Evolutionary conservation across 2,113 vertebrate genomes (phyloP).

Genomic region (Engraulis encrasicolus): DNA sequence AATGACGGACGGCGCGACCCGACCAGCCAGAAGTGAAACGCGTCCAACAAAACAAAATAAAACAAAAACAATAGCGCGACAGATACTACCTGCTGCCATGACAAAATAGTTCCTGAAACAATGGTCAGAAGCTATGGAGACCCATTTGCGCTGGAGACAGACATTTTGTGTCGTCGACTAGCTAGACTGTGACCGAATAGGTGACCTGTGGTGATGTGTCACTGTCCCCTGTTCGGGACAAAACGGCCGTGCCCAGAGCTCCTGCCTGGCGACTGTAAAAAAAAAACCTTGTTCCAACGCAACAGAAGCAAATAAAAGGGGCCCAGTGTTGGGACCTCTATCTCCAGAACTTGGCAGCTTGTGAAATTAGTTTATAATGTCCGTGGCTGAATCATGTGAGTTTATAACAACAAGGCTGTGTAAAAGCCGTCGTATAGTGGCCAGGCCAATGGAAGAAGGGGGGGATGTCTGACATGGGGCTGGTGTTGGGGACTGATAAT

Average conservation of each 20-base stretch:
- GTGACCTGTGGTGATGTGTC: background rate
- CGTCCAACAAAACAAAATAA: background rate
- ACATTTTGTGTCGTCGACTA: constrained; percentile 4
- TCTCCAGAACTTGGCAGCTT: constrained; percentile 59
- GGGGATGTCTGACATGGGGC: constrained; percentile 6
- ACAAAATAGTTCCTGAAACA: background rate
- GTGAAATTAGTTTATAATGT: constrained; percentile 66
- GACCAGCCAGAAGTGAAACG: background rate
- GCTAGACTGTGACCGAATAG: background rate
- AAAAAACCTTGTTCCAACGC: background rate
- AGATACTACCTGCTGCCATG: constrained; percentile 7
- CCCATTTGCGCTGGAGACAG: background rate
- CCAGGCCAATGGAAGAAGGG: background rate
- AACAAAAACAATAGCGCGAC: background rate
- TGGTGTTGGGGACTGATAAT: constrained; percentile 40
- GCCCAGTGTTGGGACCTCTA: constrained; percentile 62
- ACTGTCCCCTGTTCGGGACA: background rate
- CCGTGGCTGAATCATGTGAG: constrained; percentile 67
- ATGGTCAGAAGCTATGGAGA: constrained; percentile 12
- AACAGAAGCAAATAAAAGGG: constrained; percentile 53
- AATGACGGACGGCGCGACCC: background rate
- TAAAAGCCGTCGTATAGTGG: background rate
- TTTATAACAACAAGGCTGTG: constrained; percentile 41
- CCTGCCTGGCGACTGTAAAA: constrained; percentile 5
- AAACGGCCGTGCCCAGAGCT: background rate